phyloP scores from a whole-genome alignment of 1,140 invertebrate species.

The Coenobita brevimanus region DNA sequence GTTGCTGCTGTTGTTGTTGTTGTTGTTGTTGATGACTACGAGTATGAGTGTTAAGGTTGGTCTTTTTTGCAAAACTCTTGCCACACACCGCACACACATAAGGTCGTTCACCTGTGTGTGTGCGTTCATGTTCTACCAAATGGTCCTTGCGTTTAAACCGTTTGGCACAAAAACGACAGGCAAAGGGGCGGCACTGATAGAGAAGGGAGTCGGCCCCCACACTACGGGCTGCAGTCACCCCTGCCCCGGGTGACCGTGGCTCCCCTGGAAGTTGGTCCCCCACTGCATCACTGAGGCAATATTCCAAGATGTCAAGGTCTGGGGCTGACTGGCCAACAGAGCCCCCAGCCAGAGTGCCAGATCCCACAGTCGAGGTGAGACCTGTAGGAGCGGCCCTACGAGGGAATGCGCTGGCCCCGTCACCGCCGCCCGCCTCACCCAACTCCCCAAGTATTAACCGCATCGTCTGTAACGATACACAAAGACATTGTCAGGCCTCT shows the following conservation, averaged over 20 bases:
- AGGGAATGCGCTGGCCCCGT: constrained; percentile 38
- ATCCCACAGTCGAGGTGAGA: background rate
- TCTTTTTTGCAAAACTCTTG: constrained; percentile 66
- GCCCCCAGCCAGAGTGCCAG: constrained; percentile 12
- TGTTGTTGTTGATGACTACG: constrained; percentile 61
- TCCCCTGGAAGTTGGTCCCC: constrained; percentile 51
- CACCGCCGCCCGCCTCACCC: constrained; percentile 55
- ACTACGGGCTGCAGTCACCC: background rate
- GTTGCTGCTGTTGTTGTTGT: constrained; percentile 18
- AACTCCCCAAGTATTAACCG: constrained; percentile 67
- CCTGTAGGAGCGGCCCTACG: constrained; percentile 26
- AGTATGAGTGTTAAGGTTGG: constrained; percentile 62
- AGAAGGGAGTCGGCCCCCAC: constrained; percentile 27
- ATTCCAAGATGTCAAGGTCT: constrained; percentile 61
- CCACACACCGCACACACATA: constrained; percentile 71
- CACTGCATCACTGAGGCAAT: constrained; percentile 60
- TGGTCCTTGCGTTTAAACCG: constrained; percentile 69
- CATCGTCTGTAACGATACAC: constrained; percentile 65
- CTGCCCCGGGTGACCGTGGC: constrained; percentile 36
- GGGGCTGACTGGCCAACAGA: constrained; percentile 19
- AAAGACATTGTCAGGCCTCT: constrained; percentile 53
- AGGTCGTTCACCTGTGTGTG: constrained; percentile 72
- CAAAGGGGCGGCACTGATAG: constrained; percentile 63
- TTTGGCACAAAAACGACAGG: constrained; percentile 69
- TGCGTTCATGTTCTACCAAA: constrained; percentile 69